These are phyloP conservation scores for Schizaphis graminum DNA, from an alignment of 2,888 invertebrate genomes.

Conservation along the genomic window DNA sequence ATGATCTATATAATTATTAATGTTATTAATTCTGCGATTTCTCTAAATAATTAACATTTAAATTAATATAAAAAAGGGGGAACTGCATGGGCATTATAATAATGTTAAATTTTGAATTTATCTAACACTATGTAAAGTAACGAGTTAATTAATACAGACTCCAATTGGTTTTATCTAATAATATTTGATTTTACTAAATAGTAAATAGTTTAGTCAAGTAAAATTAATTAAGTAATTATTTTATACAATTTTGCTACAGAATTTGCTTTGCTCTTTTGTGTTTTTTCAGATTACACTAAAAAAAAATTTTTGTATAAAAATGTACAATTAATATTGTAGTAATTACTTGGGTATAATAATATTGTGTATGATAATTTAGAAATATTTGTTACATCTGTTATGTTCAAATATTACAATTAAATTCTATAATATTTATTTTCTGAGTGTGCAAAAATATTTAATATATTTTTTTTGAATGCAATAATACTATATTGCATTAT, in stretches of 20 bases:
- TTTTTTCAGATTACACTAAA: neutral
- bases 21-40: neutral
- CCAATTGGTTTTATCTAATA: neutral
- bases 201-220: neutral
- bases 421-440: neutral
- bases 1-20: neutral
- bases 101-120: neutral
- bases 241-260: neutral
- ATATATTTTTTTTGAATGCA: neutral
- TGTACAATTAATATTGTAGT: neutral
- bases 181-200: neutral
- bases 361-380: neutral
- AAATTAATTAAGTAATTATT: neutral
- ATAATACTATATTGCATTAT: neutral
- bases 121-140: neutral
- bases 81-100: neutral
- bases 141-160: neutral
- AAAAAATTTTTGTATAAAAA: neutral
- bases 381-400: neutral
- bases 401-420: neutral
- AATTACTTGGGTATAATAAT: neutral
- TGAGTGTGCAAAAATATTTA: neutral
- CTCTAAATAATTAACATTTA: neutral
- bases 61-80: neutral
- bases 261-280: neutral